Evolutionary conservation across 2,797 vertebrate genomes (phyloP), one percentile per base, ranked within the genome.

Genomic region (Bovichtus variegatus): DNA sequence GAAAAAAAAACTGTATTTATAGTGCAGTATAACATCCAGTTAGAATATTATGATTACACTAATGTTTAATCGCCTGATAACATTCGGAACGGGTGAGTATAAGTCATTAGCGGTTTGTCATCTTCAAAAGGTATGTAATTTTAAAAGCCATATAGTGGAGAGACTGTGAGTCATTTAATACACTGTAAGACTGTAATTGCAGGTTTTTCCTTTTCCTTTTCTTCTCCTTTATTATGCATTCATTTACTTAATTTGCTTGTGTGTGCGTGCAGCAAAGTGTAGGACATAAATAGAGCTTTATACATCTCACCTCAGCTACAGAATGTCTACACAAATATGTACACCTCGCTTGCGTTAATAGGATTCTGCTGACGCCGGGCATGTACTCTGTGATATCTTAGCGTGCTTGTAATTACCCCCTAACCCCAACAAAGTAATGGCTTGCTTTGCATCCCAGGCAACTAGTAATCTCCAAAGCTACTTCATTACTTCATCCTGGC

Each of bases 341-440:
- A 70, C 38, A 50, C 75, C 31, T 79, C 58, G 5, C 51, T 15
- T 84, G 21, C 0, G 1, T 51, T 89, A 89, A 93, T 81, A 19
- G 61, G 73, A 88, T 88, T 84, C 69, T 72, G 61, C 36, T n/a
- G n/a, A 70, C 80, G 74, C 61, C 5, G 23, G 50, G 18, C 73
- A 63, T 80, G 59, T 38, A 23, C 73, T 57, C 69, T n/a, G 53
- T 83, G 61, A 46, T 81, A 81, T 73, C 83, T 86, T 31, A 85
- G 61, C 53, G 55, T 55, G 51, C 73, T 62, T 71, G 79, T 50
- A 91, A 91, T 94, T 92, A 93, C 57, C 90, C 80, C 60, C 54
- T 89, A 71, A 93, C 89, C 92, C 76, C 85, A 70, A 79, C 85
- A 71, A 83, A 80, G 68, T 81, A 85, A 88, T 71, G 62, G 74